Conservation (phyloP, 1,140 invertebrate species). For the Drosophila asahinai region DNA sequence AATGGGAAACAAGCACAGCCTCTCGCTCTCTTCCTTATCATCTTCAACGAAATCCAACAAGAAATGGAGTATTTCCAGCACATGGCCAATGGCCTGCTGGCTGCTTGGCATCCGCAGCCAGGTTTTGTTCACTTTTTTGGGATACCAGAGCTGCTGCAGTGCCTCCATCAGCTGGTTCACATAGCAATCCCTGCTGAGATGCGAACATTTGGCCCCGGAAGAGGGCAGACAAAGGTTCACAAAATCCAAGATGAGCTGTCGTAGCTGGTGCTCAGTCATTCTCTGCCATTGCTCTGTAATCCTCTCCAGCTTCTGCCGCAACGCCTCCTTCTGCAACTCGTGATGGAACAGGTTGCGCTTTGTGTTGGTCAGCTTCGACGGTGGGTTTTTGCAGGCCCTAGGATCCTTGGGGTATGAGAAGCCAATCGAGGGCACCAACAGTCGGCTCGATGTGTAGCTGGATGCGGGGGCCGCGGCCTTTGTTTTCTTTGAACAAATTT, state of each 20-base stretch:
- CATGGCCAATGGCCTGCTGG: constrained; percentile 7
- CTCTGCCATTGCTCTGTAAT: constrained; percentile 16
- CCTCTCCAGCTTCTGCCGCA: constrained; percentile 24
- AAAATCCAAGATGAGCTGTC: constrained; percentile 43
- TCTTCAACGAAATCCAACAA: constrained; percentile 37
- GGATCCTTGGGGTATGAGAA: constrained; percentile 46
- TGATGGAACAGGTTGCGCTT: constrained; percentile 29
- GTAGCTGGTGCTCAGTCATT: constrained; percentile 20
- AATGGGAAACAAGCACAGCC: constrained; percentile 4
- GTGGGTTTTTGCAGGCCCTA: not conserved
- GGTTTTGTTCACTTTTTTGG: constrained; percentile 24
- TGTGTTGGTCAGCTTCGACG: constrained; percentile 27
- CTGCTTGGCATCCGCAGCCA: constrained; percentile 33
- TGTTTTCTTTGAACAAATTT: constrained; percentile 11
- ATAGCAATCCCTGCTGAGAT: constrained; percentile 28
- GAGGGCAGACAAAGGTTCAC: constrained; percentile 33
- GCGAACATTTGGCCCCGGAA: constrained; percentile 3
- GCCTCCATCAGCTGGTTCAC: constrained; percentile 26
- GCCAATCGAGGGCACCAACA: constrained; percentile 34
- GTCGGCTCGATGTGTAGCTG: constrained; percentile 11
- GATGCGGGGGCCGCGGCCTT: not conserved
- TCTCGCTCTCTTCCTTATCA: not conserved
- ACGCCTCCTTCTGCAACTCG: not conserved
- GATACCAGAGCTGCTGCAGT: constrained; percentile 43
- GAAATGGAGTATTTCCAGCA: constrained; percentile 49